Conservation (phyloP, 2,888 invertebrate genomes). For the Eupithecia subumbrata region DNA sequence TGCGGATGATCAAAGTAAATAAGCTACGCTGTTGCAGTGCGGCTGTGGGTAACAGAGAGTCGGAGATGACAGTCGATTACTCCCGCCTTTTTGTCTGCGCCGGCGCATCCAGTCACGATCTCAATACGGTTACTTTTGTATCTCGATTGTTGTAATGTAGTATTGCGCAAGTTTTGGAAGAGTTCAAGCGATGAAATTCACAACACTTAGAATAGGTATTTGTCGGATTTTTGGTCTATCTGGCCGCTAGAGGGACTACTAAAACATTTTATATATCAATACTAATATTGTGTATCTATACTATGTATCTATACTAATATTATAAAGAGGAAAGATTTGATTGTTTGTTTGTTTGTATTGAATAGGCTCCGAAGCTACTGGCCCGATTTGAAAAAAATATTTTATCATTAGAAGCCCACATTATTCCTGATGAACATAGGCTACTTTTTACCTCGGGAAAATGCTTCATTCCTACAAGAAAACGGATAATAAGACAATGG, state of each 20-base stretch:
- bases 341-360: too few relatives aligned
- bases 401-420: too few relatives aligned
- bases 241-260: neutral
- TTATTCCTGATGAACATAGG: too few relatives aligned
- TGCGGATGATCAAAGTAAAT: neutral
- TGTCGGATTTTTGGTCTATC: neutral
- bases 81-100: conserved; percentile 39
- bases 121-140: conserved; percentile 37
- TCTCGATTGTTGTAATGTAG: conserved; percentile 3
- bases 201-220: neutral
- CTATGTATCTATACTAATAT: too few relatives aligned
- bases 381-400: too few relatives aligned
- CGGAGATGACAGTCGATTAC: conserved; percentile 35
- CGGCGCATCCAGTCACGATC: conserved; percentile 28
- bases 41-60: neutral
- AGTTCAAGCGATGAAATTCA: neutral
- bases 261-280: too few relatives aligned
- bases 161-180: conserved; percentile 9
- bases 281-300: too few relatives aligned
- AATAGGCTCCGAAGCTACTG: too few relatives aligned
- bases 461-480: too few relatives aligned
- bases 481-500: too few relatives aligned
- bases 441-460: too few relatives aligned
- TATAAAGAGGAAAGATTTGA: too few relatives aligned
- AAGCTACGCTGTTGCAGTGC: neutral